These are phyloP conservation scores for Halcyon senegalensis DNA, from an alignment of 2,113 vertebrate species.

Conservation along the genomic window DNA sequence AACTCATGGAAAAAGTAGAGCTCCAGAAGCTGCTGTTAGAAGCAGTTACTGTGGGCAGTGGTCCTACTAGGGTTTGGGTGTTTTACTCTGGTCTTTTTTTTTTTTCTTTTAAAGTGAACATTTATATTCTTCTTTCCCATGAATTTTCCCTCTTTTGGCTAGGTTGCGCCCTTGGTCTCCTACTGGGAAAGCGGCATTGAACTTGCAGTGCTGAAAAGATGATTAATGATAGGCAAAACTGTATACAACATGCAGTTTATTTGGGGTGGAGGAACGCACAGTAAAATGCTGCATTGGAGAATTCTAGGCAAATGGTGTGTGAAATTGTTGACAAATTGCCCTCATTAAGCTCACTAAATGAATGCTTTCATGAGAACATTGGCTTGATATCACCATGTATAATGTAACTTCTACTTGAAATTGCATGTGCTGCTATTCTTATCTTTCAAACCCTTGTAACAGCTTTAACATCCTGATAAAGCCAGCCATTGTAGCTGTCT, in stretches of 20 bases:
- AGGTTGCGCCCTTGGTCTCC: conserved; percentile 42
- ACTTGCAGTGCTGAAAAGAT: conserved; percentile 70
- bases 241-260: conserved; percentile 67
- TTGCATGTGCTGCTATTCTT: conserved; percentile 33
- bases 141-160: conserved; percentile 46
- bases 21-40: neutral
- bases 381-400: conserved; percentile 47
- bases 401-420: conserved; percentile 40
- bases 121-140: conserved; percentile 52
- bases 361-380: conserved; percentile 56
- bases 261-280: conserved; percentile 46
- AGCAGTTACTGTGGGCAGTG: neutral
- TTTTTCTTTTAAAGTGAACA: neutral
- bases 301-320: conserved; percentile 79
- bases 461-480: conserved; percentile 24
- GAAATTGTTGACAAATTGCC: conserved; percentile 85
- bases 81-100: neutral
- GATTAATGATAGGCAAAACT: conserved; percentile 77
- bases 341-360: conserved; percentile 77
- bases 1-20: neutral
- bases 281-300: conserved; percentile 63
- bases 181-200: conserved; percentile 61
- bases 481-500: conserved; percentile 11
- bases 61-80: neutral
- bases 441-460: conserved; percentile 51